Evolutionary conservation across 2,888 invertebrate species (phyloP).

Genomic region (Plebejus melissa): DNA sequence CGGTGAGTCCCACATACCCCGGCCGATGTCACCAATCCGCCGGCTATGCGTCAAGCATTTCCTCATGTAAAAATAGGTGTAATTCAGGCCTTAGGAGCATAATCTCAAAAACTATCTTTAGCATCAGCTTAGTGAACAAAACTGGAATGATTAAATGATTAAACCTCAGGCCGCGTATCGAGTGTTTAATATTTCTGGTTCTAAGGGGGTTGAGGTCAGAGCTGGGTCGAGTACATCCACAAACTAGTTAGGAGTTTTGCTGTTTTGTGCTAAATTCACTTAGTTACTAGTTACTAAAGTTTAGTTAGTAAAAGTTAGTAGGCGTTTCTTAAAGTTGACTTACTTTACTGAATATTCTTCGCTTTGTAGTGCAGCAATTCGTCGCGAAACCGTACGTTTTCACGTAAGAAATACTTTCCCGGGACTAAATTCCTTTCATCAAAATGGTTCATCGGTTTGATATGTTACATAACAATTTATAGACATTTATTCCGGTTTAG

Average conservation of each 20-base stretch:
- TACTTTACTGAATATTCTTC: neutral
- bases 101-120: no score
- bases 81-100: no score
- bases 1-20: no score
- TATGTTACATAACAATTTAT: no score
- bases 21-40: no score
- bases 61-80: no score
- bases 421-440: no score
- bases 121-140: neutral
- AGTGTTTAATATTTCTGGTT: constrained; percentile 15
- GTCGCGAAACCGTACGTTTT: neutral
- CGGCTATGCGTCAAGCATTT: no score
- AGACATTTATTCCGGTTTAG: no score
- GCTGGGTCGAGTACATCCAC: neutral
- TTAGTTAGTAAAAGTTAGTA: no score
- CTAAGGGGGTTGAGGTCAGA: neutral
- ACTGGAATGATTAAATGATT: neutral
- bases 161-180: neutral
- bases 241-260: constrained; percentile 3
- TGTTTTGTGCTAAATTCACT: neutral
- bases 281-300: neutral
- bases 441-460: no score
- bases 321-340: neutral
- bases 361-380: neutral
- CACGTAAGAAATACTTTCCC: no score